phyloP scores from a whole-genome alignment of 2,888 invertebrate genomes.

The Clunio marinus region DNA sequence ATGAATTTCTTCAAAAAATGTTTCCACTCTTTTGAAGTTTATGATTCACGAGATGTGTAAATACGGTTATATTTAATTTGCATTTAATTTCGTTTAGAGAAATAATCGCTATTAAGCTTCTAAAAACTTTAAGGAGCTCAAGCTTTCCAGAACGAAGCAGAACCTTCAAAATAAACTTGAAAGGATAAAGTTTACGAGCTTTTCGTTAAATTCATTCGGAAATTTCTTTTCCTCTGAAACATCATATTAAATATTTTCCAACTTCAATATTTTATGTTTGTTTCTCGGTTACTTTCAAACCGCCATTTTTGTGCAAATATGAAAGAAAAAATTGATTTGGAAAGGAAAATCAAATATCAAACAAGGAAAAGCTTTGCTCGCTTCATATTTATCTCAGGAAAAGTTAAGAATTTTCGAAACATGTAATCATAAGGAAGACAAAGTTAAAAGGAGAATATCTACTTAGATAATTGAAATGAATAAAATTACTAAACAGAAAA shows the following conservation, averaged over 20 bases:
- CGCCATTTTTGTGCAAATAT: background rate
- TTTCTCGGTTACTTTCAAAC: no score
- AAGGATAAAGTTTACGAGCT: background rate
- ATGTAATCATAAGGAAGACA: slow-evolving; percentile 1
- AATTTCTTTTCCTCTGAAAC: background rate
- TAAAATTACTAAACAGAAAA: no score
- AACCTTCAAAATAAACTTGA: background rate
- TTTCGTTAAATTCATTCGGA: background rate
- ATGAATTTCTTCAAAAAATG: no score
- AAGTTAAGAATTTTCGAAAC: slow-evolving; percentile 4
- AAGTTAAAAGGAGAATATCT: background rate
- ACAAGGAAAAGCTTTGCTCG: background rate
- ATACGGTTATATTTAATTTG: no score
- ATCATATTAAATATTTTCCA: background rate
- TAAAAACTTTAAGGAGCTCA: no score
- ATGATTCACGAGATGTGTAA: no score
- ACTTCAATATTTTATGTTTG: no score
- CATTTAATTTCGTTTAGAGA: no score
- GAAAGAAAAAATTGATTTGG: background rate
- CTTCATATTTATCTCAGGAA: background rate
- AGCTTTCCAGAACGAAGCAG: no score
- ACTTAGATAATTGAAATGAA: no score
- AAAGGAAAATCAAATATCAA: background rate
- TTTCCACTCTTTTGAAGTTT: no score
- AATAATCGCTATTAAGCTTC: no score